A percentile compares a stretch with the other conserved stretches of the same genome.
Conservation (phyloP, 2,113 vertebrate species). For the Heteronetta atricapilla region DNA sequence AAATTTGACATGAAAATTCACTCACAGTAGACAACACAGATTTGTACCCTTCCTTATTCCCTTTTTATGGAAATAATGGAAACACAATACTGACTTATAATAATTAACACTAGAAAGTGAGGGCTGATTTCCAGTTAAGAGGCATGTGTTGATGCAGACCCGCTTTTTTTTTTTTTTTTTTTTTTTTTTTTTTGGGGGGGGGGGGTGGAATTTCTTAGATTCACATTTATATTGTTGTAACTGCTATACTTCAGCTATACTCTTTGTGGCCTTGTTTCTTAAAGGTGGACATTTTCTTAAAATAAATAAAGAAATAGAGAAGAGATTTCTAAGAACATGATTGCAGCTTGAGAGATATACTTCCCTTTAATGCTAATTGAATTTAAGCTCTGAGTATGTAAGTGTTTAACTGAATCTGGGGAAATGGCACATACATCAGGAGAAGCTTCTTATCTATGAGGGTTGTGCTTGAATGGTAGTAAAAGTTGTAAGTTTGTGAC, state of each 20-base stretch:
- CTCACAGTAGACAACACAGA: background rate
- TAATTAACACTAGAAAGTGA: background rate
- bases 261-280: background rate
- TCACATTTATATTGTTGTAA: background rate
- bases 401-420: background rate
- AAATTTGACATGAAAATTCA: conserved; percentile 5
- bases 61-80: conserved; percentile 26
- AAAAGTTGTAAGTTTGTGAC: background rate
- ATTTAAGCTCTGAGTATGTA: background rate
- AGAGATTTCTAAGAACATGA: background rate
- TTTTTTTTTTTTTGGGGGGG: background rate
- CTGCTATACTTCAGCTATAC: background rate
- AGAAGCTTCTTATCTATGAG: background rate
- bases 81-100: conserved; percentile 18
- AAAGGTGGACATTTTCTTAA: background rate
- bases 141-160: background rate
- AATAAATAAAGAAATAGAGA: background rate
- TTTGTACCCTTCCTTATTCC: conserved; percentile 19
- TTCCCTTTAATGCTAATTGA: background rate
- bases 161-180: background rate
- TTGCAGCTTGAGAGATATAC: background rate
- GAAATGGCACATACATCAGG: background rate
- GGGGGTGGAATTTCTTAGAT: background rate
- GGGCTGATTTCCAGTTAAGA: background rate
- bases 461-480: background rate